Conservation (phyloP, 2,113 vertebrate species). For the Saimiri boliviensis region DNA sequence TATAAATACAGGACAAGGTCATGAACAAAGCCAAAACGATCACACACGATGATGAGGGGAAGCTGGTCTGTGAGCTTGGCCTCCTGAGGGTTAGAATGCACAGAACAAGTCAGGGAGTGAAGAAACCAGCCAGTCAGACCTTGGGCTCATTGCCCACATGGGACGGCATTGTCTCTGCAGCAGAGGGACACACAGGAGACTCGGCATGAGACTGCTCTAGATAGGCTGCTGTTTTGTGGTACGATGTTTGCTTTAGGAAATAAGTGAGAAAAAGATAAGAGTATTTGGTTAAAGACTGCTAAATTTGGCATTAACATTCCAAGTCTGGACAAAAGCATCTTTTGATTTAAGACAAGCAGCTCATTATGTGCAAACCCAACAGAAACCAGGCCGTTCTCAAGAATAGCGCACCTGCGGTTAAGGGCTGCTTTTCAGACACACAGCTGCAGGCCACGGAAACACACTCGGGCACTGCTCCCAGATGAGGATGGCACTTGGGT, state of each 20-base stretch:
- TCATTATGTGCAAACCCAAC: neutral
- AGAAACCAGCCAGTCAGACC: neutral
- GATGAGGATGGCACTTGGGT: neutral
- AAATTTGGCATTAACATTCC: neutral
- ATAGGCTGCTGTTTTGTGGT: neutral
- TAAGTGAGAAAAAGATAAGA: neutral
- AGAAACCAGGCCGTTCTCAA: neutral
- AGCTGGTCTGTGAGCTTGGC: constrained; percentile 96
- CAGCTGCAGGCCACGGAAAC: neutral
- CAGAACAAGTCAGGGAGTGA: neutral
- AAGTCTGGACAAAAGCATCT: neutral
- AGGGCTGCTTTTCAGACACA: neutral
- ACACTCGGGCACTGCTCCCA: neutral
- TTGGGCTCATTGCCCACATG: too few species aligned
- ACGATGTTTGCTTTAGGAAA: neutral
- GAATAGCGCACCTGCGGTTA: neutral
- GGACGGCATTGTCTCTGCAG: neutral
- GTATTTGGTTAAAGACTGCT: neutral
- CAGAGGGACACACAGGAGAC: neutral
- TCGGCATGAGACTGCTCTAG: neutral
- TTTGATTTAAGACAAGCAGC: constrained; percentile 1
- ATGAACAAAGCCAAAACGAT: constrained; percentile 95
- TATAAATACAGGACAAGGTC: constrained; percentile 95
- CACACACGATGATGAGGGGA: constrained; percentile 95
- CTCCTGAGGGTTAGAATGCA: constrained; percentile 84